Evolutionary conservation across 2,888 invertebrate species (phyloP).

Genomic region (Agrenia bidenticulata): DNA sequence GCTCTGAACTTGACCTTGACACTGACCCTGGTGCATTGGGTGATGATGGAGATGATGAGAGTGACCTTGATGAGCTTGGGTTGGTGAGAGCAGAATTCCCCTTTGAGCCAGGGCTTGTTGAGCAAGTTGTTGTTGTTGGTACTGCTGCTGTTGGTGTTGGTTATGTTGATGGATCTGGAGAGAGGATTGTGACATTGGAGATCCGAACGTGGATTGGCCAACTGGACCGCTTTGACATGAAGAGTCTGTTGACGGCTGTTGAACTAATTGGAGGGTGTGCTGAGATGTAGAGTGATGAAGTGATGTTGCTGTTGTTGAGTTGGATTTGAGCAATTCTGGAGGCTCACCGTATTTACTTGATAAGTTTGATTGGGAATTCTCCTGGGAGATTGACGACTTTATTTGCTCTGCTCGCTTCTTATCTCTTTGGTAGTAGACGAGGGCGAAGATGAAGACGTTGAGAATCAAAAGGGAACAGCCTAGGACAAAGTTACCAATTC

Average conservation of each 20-base stretch:
- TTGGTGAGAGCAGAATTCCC: conserved; percentile 48
- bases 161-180: neutral
- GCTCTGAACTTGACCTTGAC: conserved; percentile 32
- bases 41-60: conserved; percentile 34
- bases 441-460: conserved; percentile 80
- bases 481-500: conserved; percentile 21
- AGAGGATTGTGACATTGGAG: neutral
- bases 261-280: neutral
- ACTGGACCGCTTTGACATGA: conserved; percentile 9
- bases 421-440: conserved; percentile 76
- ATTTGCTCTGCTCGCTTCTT: conserved; percentile 75
- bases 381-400: conserved; percentile 37
- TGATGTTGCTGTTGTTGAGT: conserved; percentile 48
- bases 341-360: conserved; percentile 48
- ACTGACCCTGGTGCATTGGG: conserved; percentile 30
- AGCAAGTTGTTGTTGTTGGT: conserved; percentile 39
- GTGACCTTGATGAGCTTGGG: conserved; percentile 41
- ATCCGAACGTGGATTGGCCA: conserved; percentile 7
- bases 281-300: conserved; percentile 45
- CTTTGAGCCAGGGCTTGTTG: conserved; percentile 46
- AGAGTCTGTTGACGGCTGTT: conserved; percentile 11
- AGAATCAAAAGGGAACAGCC: conserved; percentile 78
- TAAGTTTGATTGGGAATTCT: conserved; percentile 30
- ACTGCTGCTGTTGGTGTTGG: conserved; percentile 1
- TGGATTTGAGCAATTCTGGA: conserved; percentile 52